Evolutionary conservation across 2,888 invertebrate species (phyloP).

Genomic region (Andrena minutula): DNA sequence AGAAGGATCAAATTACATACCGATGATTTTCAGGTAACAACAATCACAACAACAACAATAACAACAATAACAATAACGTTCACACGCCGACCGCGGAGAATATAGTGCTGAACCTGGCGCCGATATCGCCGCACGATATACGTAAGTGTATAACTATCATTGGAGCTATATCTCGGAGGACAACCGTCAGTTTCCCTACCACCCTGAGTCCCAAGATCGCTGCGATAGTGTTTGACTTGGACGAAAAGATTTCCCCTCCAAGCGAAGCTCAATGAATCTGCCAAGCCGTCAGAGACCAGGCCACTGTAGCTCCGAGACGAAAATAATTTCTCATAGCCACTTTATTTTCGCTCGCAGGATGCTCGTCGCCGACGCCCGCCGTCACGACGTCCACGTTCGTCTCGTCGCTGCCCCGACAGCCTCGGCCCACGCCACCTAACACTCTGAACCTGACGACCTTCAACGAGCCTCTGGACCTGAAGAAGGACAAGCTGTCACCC

Average conservation of each 20-base stretch:
- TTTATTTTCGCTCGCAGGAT: constrained; percentile 67
- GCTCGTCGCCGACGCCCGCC: constrained; percentile 83
- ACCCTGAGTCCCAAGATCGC: no score
- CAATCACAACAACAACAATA: constrained; percentile 70
- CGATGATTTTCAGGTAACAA: constrained; percentile 74
- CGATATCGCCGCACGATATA: constrained; percentile 84
- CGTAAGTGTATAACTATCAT: constrained; percentile 69
- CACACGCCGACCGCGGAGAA: constrained; percentile 81
- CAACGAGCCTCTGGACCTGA: constrained; percentile 82
- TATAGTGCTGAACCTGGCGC: constrained; percentile 92
- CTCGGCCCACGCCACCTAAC: constrained; percentile 93
- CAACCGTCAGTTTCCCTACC: neutral
- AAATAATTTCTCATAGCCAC: constrained; percentile 42
- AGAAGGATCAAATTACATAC: neutral
- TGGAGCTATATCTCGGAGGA: neutral
- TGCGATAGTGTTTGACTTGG: neutral
- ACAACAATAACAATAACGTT: constrained; percentile 77
- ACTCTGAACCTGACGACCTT: constrained; percentile 90
- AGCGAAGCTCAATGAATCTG: neutral
- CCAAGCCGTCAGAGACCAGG: neutral
- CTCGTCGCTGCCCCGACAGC: constrained; percentile 87
- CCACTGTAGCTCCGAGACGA: neutral
- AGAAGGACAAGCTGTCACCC: constrained; percentile 77
- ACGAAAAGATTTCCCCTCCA: neutral
- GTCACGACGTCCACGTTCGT: constrained; percentile 86